A percentile compares a stretch with the other conserved stretches of the same genome.
Conservation (phyloP, 2,113 vertebrate species). For the Podarcis cretensis region DNA sequence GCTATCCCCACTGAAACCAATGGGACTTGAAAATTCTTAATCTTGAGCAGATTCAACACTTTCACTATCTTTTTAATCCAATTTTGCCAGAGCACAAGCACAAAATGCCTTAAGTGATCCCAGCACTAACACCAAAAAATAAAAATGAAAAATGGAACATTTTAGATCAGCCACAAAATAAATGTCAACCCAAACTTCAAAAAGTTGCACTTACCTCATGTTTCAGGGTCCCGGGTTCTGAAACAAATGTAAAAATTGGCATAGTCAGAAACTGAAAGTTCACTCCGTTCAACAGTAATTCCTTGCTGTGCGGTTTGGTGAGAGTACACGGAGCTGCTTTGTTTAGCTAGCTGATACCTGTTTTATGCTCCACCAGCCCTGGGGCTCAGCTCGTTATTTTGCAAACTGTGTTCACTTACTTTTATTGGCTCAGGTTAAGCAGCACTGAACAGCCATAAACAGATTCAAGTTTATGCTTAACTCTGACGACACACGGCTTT, state of each 20-base stretch:
- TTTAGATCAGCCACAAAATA: conserved; percentile 43
- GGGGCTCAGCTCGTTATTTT: conserved; percentile 70
- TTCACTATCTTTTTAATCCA: conserved; percentile 5
- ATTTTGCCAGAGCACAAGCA: not conserved
- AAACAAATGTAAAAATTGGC: conserved; percentile 86
- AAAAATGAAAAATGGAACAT: not conserved
- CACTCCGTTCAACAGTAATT: conserved; percentile 16
- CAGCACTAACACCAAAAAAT: not conserved
- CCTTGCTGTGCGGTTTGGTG: conserved; percentile 24
- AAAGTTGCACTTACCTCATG: conserved; percentile 84
- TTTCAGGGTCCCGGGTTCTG: conserved; percentile 87
- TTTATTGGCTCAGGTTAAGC: conserved; percentile 77
- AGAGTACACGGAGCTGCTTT: conserved; percentile 56
- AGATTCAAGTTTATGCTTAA: conserved; percentile 33
- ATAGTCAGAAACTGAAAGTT: conserved; percentile 70
- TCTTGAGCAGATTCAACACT: not conserved
- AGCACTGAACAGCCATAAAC: conserved; percentile 47
- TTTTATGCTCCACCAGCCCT: conserved; percentile 71
- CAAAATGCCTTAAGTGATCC: not conserved
- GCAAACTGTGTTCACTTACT: conserved; percentile 73
- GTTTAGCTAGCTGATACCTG: conserved; percentile 76
- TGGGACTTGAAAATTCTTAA: not conserved
- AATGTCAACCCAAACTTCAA: conserved; percentile 49
- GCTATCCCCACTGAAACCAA: not conserved
- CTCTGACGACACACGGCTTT: conserved; percentile 19